Evolutionary conservation across 2,888 invertebrate genomes (phyloP).

Genomic region (Drosophila yooni): DNA sequence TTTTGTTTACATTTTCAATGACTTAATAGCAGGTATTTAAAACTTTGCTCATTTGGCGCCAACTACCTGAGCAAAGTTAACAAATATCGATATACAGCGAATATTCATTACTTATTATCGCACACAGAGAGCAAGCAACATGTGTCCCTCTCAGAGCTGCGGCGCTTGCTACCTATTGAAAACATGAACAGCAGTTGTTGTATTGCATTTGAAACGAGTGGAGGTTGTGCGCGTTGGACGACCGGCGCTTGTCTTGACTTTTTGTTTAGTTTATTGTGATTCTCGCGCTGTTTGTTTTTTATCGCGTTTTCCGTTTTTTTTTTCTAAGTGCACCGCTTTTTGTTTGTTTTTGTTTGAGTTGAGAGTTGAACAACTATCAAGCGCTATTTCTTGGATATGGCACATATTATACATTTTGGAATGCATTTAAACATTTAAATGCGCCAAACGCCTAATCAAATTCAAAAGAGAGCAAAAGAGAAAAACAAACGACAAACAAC

Average conservation of each 20-base stretch:
- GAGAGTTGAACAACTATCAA: slow-evolving; percentile 5
- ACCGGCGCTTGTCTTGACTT: slow-evolving; percentile 25
- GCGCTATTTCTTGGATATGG: background rate
- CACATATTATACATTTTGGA: slow-evolving; percentile 21
- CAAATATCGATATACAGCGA: slow-evolving; percentile 12
- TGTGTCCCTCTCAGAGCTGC: slow-evolving; percentile 10
- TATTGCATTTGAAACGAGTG: slow-evolving; percentile 33
- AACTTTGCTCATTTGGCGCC: background rate
- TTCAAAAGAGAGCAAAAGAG: slow-evolving; percentile 1
- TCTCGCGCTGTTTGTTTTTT: slow-evolving; percentile 31
- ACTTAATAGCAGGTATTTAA: background rate
- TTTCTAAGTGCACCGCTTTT: slow-evolving; percentile 7
- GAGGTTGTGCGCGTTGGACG: slow-evolving; percentile 14
- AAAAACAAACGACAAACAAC: slow-evolving; percentile 23
- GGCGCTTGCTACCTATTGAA: slow-evolving; percentile 11
- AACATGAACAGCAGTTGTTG: slow-evolving; percentile 41
- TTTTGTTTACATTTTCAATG: too few species aligned
- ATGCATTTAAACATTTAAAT: slow-evolving; percentile 29
- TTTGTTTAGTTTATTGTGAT: slow-evolving; percentile 34
- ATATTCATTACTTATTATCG: background rate
- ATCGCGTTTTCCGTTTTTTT: slow-evolving; percentile 8
- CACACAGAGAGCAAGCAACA: slow-evolving; percentile 7
- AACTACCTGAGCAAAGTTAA: background rate
- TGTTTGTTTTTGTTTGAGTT: slow-evolving; percentile 42
- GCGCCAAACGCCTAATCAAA: slow-evolving; percentile 9